Evolutionary conservation across 1,140 invertebrate species (phyloP).

Genomic region (Spodoptera litura): DNA sequence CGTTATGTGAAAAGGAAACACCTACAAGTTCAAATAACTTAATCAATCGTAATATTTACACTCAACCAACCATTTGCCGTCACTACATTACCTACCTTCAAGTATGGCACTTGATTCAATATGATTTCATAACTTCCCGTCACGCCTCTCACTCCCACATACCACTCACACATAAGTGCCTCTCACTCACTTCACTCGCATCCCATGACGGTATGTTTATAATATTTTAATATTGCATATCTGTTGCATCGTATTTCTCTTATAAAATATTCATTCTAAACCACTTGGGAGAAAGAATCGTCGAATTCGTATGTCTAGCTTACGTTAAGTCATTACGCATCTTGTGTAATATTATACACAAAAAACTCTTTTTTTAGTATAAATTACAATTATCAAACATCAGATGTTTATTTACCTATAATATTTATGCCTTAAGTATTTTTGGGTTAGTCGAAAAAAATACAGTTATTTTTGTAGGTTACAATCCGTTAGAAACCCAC

Average conservation of each 20-base stretch:
- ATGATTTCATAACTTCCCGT: conserved; percentile 33
- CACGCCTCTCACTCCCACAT: conserved; percentile 5
- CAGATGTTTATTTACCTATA: too few species aligned
- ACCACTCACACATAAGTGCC: background rate
- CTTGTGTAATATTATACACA: too few species aligned
- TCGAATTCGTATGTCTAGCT: background rate
- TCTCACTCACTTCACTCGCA: conserved; percentile 7
- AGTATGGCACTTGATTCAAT: too few species aligned
- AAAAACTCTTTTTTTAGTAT: too few species aligned
- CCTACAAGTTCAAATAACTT: too few species aligned
- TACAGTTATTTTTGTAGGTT: too few species aligned
- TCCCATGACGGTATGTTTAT: conserved; percentile 13
- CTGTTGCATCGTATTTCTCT: conserved; percentile 58
- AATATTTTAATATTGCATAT: conserved; percentile 35
- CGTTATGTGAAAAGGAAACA: too few species aligned
- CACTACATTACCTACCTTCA: background rate
- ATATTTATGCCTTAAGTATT: too few species aligned
- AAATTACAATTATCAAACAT: too few species aligned
- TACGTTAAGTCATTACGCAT: background rate
- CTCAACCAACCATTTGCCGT: background rate
- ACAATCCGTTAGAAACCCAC: too few species aligned
- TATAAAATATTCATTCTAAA: conserved; percentile 61
- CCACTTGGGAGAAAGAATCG: conserved; percentile 3
- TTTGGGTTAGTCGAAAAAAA: too few species aligned
- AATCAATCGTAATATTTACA: background rate